phyloP scores from a whole-genome alignment of 2,797 vertebrate genomes.

The Enteromius radiatus region DNA sequence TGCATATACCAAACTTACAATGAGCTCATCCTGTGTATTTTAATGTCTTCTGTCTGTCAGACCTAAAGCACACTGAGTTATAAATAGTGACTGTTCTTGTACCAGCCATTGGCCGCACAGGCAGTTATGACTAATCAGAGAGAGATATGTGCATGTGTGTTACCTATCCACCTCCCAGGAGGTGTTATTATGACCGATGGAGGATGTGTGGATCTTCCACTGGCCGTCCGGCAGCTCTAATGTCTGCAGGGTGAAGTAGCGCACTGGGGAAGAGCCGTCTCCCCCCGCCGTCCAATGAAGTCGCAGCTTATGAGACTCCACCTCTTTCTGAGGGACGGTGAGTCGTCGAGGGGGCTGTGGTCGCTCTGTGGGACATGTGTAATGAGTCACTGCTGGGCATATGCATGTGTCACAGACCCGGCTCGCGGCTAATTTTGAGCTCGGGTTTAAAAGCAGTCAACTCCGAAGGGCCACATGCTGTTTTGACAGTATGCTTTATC shows the following conservation, averaged over 20 bases:
- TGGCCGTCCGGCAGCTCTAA: conserved; percentile 83
- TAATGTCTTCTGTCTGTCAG: conserved; percentile 26
- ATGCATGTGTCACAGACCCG: not conserved
- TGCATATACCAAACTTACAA: not conserved
- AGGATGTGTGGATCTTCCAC: conserved; percentile 86
- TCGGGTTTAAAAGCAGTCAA: conserved; percentile 2
- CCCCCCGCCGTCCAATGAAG: conserved; percentile 87
- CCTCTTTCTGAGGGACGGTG: conserved; percentile 82
- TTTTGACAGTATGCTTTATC: conserved; percentile 12
- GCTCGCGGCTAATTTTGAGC: not conserved
- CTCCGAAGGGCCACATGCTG: conserved; percentile 9
- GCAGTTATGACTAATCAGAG: conserved; percentile 47
- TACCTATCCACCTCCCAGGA: conserved; percentile 86
- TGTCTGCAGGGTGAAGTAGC: conserved; percentile 90
- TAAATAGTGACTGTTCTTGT: conserved; percentile 34
- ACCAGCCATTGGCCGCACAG: conserved; percentile 1
- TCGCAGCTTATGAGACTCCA: conserved; percentile 82
- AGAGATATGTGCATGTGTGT: conserved; percentile 30
- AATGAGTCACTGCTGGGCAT: conserved; percentile 38
- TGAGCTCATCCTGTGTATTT: conserved; percentile 6
- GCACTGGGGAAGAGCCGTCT: conserved; percentile 88
- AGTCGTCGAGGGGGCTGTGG: conserved; percentile 88
- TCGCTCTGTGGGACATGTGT: conserved; percentile 77
- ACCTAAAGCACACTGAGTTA: conserved; percentile 14
- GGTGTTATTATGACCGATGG: conserved; percentile 86